Evolutionary conservation across 1,140 invertebrate species (phyloP), one percentile per base, ranked within the genome.

Genomic region (Amyelois transitella): DNA sequence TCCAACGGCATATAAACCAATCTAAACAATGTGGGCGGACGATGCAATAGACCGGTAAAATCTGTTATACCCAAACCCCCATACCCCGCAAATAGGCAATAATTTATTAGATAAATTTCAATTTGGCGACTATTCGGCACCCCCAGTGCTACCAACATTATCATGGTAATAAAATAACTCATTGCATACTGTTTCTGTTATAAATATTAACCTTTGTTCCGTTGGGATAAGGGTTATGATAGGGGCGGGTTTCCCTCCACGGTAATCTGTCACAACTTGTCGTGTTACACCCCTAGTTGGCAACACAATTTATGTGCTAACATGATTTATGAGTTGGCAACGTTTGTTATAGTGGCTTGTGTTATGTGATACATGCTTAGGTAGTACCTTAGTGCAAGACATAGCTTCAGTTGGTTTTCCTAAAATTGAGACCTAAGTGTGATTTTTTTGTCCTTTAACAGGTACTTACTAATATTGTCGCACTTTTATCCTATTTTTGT

Each of bases 61-160:
- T 38, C 32, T 38, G 32, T 38, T 38, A 14, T 21, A 19, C 45
- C 20, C 57, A 58, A 58, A 55, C 19, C 54, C 52, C 48, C 43
- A 44, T 44, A 50, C 55, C 64, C 62, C 64, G 62, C 72, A 69
- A 80, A 80, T 69, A 66, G 61, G 54, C 66, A 75, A 78, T 81
- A 81, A 86, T 86, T 86, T 86, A 86, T 81, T 76, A 76, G 78
- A 86, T 86, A 81, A 81, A 81, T 86, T 83, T 86, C 82, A 86
- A 86, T 86, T 83, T 77, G 72, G 66, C 63, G 59, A 77, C 75
- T 75, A 81, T 77, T 81, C 75, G 61, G 67, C 69, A 54, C 69
- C 76, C 74, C 69, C 47, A 60, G 61, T 53, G 55, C 62, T 77
- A 65, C 51, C 75, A 70, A 77, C 72, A 77, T 82, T 85, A 81